A percentile compares a stretch with the other conserved stretches of the same genome.
Conservation (phyloP, 2,797 vertebrate genomes). For the Sciurus vulgaris region DNA sequence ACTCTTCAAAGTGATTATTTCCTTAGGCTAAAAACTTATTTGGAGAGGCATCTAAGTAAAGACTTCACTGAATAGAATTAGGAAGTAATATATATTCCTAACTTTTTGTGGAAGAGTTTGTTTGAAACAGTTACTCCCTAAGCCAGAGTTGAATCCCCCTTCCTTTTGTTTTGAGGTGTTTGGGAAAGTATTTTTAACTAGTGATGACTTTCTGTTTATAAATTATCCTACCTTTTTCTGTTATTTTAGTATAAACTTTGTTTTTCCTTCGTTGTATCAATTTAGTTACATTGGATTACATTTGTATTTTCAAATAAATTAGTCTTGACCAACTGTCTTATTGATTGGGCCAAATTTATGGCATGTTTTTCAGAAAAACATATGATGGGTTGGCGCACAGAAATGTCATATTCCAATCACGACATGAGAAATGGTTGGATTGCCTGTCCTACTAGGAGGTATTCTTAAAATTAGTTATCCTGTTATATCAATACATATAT, state of each 20-base stretch:
- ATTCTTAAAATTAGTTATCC: slow-evolving; percentile 76
- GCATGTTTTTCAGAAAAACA: slow-evolving; percentile 80
- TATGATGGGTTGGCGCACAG: slow-evolving; percentile 69
- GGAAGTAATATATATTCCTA: slow-evolving; percentile 32
- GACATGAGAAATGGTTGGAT: slow-evolving; percentile 76
- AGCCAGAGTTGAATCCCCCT: neutral
- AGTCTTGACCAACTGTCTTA: slow-evolving; percentile 69
- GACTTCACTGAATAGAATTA: slow-evolving; percentile 7
- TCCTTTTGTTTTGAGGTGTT: slow-evolving; percentile 6
- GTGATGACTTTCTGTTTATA: slow-evolving; percentile 1
- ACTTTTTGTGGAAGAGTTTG: slow-evolving; percentile 31
- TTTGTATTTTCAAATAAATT: slow-evolving; percentile 67
- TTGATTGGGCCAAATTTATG: slow-evolving; percentile 79
- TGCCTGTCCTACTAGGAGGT: slow-evolving; percentile 69
- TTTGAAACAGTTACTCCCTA: neutral
- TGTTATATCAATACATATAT: slow-evolving; percentile 17
- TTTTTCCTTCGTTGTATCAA: slow-evolving; percentile 35
- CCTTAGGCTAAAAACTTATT: neutral
- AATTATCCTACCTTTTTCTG: neutral
- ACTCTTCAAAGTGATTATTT: slow-evolving; percentile 11
- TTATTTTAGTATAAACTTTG: slow-evolving; percentile 50
- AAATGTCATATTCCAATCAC: slow-evolving; percentile 72
- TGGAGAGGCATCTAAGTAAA: slow-evolving; percentile 46
- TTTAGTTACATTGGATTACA: slow-evolving; percentile 60
- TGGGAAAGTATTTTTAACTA: neutral